Conservation (phyloP, 2,888 invertebrate species). For the Epinotia nisella region DNA sequence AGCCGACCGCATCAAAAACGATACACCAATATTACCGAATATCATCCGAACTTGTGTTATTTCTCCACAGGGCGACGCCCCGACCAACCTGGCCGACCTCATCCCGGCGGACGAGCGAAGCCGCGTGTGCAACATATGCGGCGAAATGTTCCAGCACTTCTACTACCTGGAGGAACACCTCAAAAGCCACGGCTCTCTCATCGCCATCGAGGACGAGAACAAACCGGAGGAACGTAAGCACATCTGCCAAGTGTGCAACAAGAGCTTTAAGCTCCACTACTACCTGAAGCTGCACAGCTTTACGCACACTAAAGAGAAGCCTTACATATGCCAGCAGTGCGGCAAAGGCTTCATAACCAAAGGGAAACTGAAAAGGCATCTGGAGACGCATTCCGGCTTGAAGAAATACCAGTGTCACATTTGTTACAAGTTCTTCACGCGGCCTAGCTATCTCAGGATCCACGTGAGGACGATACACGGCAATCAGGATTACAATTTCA, state of each 20-base stretch:
- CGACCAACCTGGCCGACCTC: constrained; percentile 49
- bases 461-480: constrained; percentile 78
- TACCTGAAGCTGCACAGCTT: constrained; percentile 76
- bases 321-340: constrained; percentile 77
- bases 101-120: constrained; percentile 67
- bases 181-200: constrained; percentile 73
- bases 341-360: constrained; percentile 78
- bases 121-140: constrained; percentile 78
- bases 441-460: constrained; percentile 74
- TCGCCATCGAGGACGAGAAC: constrained; percentile 65
- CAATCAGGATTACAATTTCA: constrained; percentile 73
- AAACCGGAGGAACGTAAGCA: constrained; percentile 70
- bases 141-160: constrained; percentile 76
- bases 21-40: too few relatives aligned
- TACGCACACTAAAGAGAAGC: constrained; percentile 78
- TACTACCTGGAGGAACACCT: constrained; percentile 77
- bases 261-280: constrained; percentile 76
- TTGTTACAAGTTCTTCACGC: constrained; percentile 77
- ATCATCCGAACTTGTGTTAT: too few relatives aligned
- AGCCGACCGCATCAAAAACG: too few relatives aligned
- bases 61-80: constrained; percentile 48
- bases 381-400: constrained; percentile 74
- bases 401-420: constrained; percentile 80
- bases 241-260: constrained; percentile 70
- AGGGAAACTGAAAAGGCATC: constrained; percentile 74